Evolutionary conservation across 53 echinoderm and acorn worm species (phyloP).

Genomic region (Astropecten irregularis): DNA sequence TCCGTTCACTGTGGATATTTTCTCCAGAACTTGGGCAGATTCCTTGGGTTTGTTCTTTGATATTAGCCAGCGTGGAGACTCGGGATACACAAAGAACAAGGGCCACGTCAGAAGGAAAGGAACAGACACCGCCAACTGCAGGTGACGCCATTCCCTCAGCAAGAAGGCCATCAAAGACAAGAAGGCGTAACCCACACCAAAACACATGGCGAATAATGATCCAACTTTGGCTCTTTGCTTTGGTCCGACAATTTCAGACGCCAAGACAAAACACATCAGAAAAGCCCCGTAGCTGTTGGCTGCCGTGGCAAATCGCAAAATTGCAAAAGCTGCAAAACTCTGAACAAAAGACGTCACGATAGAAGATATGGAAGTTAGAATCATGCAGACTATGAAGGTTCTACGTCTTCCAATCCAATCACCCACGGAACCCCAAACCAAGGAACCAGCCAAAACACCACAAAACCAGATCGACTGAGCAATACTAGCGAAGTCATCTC

Average conservation of each 20-base stretch:
- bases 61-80: constrained; percentile 16
- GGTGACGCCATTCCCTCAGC: constrained; percentile 7
- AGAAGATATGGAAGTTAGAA: background rate
- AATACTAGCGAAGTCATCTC: constrained; percentile 9
- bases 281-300: background rate
- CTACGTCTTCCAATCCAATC: constrained; percentile 39
- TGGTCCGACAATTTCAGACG: constrained; percentile 3
- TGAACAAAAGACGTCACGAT: constrained; percentile 13
- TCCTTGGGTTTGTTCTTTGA: background rate
- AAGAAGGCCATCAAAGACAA: background rate
- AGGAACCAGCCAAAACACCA: constrained; percentile 45
- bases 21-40: background rate
- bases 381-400: background rate
- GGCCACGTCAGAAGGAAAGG: background rate
- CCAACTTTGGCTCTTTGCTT: background rate
- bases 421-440: constrained; percentile 38
- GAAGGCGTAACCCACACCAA: background rate
- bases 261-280: constrained; percentile 20
- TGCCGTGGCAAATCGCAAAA: constrained; percentile 7
- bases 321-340: background rate
- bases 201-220: background rate
- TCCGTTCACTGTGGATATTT: background rate
- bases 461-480: constrained; percentile 60
- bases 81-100: background rate
- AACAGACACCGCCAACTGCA: background rate